Base-by-base conservation (phyloP, 1,140 invertebrate species). In the Leptinotarsa texana region DNA sequence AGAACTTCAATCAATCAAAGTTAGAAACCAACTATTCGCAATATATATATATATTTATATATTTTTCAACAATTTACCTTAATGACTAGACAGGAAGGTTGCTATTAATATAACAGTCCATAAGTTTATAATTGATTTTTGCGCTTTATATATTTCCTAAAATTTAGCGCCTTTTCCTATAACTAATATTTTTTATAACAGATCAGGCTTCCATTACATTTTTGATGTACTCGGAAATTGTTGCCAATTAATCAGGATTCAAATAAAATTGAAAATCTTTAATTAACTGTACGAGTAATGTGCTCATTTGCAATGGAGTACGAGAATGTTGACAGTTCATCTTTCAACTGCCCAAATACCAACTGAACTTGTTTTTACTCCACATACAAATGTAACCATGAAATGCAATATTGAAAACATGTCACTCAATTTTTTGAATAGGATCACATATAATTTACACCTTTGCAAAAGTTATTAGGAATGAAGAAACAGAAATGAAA, bases 1-100 rank as follows among this genome's bases (percentile, higher is more conserved):
- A 18, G 13, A 63, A 22, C 22, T 18, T 22, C 8, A 8, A 63
- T 63, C 62, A 63, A 18, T 18, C 1, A 63, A 63, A 63, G 62
- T 18, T 18, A 63, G 6, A 6, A 63, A 22, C 18, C 22, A 63
- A 63, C 18, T 18, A 63, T 18, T 22, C 18, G 22, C 65, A 66
- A 66, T 15, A 27, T n/a, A 27, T 15, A 27, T n/a, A 27, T 24
- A 66, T 63, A 66, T 66, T 27, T 17, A 57, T 57, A 57, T 18
- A 57, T 57, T 57, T 57, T n/a, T 68, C 42, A 68, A 68, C 66
- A 68, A 18, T 42, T 68, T 68, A 68, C 66, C 42, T 68, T 68
- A 68, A 68, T 68, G 66, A 68, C 66, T 68, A 68, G 66, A 68
- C n/a, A 68, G 33, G 42, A 68, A 68, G 33, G 33, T 68, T 68